Conservation (phyloP, 2,113 vertebrate genomes). For the Petromus typicus region DNA sequence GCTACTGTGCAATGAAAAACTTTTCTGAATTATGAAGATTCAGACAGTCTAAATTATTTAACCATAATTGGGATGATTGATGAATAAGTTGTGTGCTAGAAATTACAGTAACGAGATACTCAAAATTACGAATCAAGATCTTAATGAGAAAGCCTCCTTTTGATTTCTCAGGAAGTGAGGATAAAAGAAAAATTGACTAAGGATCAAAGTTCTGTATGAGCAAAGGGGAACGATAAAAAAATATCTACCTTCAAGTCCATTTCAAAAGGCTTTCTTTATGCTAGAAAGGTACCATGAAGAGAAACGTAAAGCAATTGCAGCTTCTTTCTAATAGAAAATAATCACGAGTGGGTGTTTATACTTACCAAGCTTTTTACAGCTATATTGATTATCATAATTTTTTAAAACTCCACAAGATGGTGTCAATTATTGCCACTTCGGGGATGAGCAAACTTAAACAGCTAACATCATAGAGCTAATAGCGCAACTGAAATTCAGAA, state of each 20-base stretch:
- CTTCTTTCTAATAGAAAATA: not conserved
- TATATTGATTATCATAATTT: not conserved
- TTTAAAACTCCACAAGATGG: not conserved
- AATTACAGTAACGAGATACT: conserved; percentile 69
- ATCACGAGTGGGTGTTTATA: not conserved
- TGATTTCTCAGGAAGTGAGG: conserved; percentile 71
- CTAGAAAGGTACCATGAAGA: not conserved
- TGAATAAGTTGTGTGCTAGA: conserved; percentile 47
- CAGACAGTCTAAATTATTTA: conserved; percentile 66
- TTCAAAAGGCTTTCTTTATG: not conserved
- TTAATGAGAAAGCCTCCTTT: conserved; percentile 54
- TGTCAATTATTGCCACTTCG: not conserved
- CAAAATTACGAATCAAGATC: conserved; percentile 58
- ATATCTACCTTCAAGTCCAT: not conserved
- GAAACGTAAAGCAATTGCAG: not conserved
- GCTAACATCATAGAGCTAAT: not conserved
- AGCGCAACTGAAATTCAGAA: not conserved
- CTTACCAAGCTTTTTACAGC: not conserved
- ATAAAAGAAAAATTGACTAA: conserved; percentile 38
- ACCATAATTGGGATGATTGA: not conserved
- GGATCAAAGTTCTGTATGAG: conserved; percentile 57
- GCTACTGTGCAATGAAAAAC: not conserved
- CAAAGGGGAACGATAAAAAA: conserved; percentile 13
- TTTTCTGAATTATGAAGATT: conserved; percentile 26
- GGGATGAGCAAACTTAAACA: not conserved